Conservation (phyloP, 1,140 invertebrate species). For the Brachystomella parvula region DNA sequence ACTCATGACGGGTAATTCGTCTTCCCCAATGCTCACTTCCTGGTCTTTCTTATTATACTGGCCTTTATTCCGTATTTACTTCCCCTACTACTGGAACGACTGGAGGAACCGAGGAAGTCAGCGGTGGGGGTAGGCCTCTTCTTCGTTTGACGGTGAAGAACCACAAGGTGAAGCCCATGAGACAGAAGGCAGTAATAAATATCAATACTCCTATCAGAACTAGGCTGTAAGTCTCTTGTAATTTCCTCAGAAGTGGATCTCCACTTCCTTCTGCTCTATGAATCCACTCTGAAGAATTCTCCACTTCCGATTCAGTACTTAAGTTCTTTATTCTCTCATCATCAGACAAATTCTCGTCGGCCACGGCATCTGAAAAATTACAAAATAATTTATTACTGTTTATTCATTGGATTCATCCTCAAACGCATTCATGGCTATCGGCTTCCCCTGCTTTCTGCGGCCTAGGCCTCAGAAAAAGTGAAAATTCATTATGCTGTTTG, state of each 20-base stretch:
- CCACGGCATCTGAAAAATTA: neutral
- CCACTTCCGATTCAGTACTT: neutral
- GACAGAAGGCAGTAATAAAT: conserved; percentile 27
- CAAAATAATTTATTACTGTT: too few species aligned
- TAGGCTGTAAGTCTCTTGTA: conserved; percentile 25
- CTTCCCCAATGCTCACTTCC: neutral
- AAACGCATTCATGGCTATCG: too few species aligned
- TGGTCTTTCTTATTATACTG: neutral
- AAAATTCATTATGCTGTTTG: too few species aligned
- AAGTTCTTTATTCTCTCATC: neutral
- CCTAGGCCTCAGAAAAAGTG: too few species aligned
- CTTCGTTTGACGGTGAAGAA: conserved; percentile 16
- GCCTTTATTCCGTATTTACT: neutral
- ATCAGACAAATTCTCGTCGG: neutral
- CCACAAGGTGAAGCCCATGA: conserved; percentile 13
- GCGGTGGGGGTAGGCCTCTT: neutral
- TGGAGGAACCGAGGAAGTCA: neutral
- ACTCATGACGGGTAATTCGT: neutral
- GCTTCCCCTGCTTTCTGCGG: too few species aligned
- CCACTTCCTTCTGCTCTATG: conserved; percentile 17
- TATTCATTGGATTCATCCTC: too few species aligned
- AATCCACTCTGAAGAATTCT: neutral
- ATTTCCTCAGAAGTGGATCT: conserved; percentile 24
- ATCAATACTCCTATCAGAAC: conserved; percentile 32
- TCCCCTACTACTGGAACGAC: neutral